phyloP scores from a whole-genome alignment of 2,888 invertebrate genomes.

The Philereme transversata region DNA sequence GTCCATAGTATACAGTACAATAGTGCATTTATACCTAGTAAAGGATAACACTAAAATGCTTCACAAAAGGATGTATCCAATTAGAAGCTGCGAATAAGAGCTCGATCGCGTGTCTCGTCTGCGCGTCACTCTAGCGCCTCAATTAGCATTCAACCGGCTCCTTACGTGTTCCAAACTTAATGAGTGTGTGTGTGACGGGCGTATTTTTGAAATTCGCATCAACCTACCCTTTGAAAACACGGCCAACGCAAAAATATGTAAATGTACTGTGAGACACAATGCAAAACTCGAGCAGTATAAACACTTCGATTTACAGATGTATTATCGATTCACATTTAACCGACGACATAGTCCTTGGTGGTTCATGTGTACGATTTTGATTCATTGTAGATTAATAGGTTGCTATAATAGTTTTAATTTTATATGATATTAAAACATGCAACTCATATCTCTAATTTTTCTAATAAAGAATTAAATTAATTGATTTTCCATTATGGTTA shows the following conservation, averaged over 20 bases:
- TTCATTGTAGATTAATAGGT: too few species aligned
- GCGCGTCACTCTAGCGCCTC: conserved; percentile 53
- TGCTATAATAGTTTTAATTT: too few species aligned
- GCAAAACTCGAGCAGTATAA: background rate
- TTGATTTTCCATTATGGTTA: too few species aligned
- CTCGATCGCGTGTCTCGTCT: conserved; percentile 49
- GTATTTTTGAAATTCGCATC: conserved; percentile 74
- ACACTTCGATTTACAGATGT: background rate
- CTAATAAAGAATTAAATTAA: too few species aligned
- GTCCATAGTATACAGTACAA: too few species aligned
- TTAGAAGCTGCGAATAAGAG: conserved; percentile 9
- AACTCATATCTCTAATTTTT: too few species aligned
- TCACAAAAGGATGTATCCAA: conserved; percentile 11
- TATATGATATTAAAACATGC: too few species aligned
- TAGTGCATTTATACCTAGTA: too few species aligned
- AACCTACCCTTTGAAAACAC: conserved; percentile 68
- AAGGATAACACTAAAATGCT: background rate
- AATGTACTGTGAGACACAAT: conserved; percentile 49
- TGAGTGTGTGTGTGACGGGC: conserved; percentile 56
- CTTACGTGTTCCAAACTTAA: conserved; percentile 80
- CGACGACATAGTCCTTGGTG: too few species aligned
- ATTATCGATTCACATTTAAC: too few species aligned
- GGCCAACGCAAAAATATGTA: conserved; percentile 76
- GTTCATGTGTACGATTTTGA: too few species aligned
- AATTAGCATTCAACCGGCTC: conserved; percentile 78